Conservation (phyloP, 1,140 invertebrate species). For the Rhagoletis pomonella region DNA sequence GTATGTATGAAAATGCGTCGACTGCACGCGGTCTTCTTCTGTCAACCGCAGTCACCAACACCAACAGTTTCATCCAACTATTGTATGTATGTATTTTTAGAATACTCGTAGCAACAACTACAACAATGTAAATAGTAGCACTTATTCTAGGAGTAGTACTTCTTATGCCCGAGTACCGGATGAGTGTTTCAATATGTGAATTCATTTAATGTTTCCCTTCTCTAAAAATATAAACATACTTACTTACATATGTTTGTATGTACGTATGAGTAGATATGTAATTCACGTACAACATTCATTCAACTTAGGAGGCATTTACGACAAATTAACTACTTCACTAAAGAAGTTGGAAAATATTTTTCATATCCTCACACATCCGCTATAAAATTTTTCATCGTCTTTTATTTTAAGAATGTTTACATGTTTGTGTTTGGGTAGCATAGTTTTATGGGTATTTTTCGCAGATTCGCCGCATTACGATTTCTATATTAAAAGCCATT, state of each 20-base stretch:
- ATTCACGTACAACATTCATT: slow-evolving; percentile 28
- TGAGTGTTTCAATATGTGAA: slow-evolving; percentile 1
- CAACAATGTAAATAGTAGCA: not conserved
- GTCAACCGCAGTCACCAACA: slow-evolving; percentile 6
- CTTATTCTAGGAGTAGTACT: slow-evolving; percentile 13
- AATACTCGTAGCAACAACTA: slow-evolving; percentile 8
- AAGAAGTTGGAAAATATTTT: not conserved
- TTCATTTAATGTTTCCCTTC: slow-evolving; percentile 14
- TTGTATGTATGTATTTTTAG: not conserved
- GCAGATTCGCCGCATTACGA: too few species aligned
- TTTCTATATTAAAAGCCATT: too few species aligned
- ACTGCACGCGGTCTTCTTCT: not conserved
- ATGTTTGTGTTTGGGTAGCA: too few species aligned
- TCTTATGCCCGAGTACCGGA: slow-evolving; percentile 6
- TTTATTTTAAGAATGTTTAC: too few species aligned
- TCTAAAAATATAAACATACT: not conserved
- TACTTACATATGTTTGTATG: not conserved
- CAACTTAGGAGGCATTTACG: slow-evolving; percentile 1
- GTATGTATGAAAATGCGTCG: not conserved
- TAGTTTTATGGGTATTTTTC: too few species aligned
- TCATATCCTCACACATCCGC: too few species aligned
- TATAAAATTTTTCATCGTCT: too few species aligned
- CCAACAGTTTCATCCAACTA: slow-evolving; percentile 21
- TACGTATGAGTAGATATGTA: not conserved
- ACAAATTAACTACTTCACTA: slow-evolving; percentile 40